Conservation (phyloP, 2,797 vertebrate species). For the Catamblyrhynchus diadema region DNA sequence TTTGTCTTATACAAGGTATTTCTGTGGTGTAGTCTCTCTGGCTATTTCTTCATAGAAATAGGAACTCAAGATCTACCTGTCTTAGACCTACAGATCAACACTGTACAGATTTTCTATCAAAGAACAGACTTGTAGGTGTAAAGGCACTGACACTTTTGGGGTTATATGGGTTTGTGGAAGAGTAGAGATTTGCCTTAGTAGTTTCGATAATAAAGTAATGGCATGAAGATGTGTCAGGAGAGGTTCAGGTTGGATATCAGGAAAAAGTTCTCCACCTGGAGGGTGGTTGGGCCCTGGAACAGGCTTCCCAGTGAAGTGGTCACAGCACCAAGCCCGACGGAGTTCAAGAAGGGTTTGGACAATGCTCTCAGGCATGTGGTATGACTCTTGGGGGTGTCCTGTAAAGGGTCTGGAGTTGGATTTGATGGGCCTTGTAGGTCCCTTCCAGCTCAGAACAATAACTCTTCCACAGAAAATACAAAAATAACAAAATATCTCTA, state of each 20-base stretch:
- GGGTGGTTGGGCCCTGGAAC: background rate
- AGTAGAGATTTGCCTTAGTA: background rate
- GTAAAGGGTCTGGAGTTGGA: background rate
- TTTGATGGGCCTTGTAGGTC: no score
- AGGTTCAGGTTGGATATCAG: background rate
- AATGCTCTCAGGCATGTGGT: background rate
- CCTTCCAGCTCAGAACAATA: background rate
- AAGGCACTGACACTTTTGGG: background rate
- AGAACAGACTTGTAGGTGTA: background rate
- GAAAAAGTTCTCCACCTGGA: background rate
- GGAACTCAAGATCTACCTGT: background rate
- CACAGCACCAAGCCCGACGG: background rate
- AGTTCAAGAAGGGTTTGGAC: background rate
- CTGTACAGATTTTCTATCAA: background rate
- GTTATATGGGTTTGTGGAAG: background rate
- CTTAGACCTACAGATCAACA: background rate
- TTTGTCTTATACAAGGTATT: background rate
- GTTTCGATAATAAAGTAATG: background rate
- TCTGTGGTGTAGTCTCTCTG: background rate
- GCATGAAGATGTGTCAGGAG: background rate
- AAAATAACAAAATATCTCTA: background rate
- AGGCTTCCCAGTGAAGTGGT: background rate
- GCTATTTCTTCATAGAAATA: background rate
- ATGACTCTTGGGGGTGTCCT: background rate
- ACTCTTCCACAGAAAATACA: background rate